Evolutionary conservation across 1,140 invertebrate genomes (phyloP).

Genomic region (Thaumetopoea pityocampa): DNA sequence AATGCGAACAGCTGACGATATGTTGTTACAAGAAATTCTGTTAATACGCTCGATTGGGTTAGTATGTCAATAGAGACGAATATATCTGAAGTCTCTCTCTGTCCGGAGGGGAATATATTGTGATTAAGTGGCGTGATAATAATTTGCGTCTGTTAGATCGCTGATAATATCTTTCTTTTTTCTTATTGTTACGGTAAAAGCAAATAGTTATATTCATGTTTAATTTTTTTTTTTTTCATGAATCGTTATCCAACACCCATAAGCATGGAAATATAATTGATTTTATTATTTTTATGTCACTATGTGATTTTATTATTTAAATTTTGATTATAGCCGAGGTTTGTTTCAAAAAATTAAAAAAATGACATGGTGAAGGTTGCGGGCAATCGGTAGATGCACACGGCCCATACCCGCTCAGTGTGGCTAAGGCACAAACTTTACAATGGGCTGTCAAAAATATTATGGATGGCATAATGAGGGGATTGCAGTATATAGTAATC

Average conservation of each 20-base stretch:
- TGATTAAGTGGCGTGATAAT: constrained; percentile 51
- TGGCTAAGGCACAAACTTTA: too few relatives aligned
- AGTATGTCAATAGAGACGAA: constrained; percentile 45
- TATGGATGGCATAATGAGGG: too few relatives aligned
- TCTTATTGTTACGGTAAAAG: constrained; percentile 51
- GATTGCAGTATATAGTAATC: too few relatives aligned
- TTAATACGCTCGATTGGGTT: constrained; percentile 56
- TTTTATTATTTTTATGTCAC: too few relatives aligned
- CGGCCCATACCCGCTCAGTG: too few relatives aligned
- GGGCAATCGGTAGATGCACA: too few relatives aligned
- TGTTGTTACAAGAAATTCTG: constrained; percentile 40
- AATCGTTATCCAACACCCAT: not conserved
- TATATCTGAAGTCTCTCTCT: constrained; percentile 34
- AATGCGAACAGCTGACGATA: constrained; percentile 59
- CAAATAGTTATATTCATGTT: constrained; percentile 16
- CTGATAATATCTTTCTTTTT: constrained; percentile 62
- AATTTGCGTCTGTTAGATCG: constrained; percentile 64
- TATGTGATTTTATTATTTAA: too few relatives aligned
- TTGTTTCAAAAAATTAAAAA: too few relatives aligned
- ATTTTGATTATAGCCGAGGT: too few relatives aligned
- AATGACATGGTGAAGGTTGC: too few relatives aligned
- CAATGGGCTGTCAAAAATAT: too few relatives aligned
- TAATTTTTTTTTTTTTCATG: constrained; percentile 4
- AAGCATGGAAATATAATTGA: constrained; percentile 2
- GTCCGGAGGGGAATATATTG: constrained; percentile 50